Conservation (phyloP, 2,888 invertebrate genomes). For the Phortica magna region DNA sequence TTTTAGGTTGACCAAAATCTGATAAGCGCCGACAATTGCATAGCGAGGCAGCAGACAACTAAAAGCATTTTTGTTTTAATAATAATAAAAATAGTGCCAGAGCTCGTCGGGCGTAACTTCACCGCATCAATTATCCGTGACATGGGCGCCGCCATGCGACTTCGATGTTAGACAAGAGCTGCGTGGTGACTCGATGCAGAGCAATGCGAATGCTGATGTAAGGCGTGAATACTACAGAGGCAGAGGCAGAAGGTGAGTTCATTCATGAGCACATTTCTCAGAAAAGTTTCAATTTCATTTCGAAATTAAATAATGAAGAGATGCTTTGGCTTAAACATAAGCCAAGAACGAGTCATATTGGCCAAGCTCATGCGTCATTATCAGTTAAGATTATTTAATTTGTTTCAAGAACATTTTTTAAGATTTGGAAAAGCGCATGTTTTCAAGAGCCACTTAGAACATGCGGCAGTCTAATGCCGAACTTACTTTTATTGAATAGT, state of each 20-base stretch:
- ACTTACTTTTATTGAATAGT: too few species aligned
- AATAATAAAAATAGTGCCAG: constrained; percentile 42
- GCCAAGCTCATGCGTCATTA: too few species aligned
- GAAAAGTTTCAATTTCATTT: not conserved
- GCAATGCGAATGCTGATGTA: constrained; percentile 68
- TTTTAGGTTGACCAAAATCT: not conserved
- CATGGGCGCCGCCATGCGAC: constrained; percentile 77
- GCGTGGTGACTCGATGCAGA: constrained; percentile 71
- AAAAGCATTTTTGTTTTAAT: constrained; percentile 23
- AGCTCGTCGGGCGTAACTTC: constrained; percentile 71
- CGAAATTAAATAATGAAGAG: too few species aligned
- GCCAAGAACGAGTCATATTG: too few species aligned
- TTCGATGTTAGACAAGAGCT: constrained; percentile 54
- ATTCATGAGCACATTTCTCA: not conserved
- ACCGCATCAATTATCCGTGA: constrained; percentile 77
- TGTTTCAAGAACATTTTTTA: too few species aligned
- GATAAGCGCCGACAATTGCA: constrained; percentile 24
- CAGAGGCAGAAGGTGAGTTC: constrained; percentile 61
- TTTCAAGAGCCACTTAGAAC: too few species aligned
- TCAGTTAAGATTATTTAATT: too few species aligned
- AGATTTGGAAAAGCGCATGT: too few species aligned
- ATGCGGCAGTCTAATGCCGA: too few species aligned
- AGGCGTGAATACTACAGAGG: constrained; percentile 60
- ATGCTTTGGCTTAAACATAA: too few species aligned
- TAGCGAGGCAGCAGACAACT: constrained; percentile 1